Conservation (phyloP, 2,797 vertebrate species). For the Crenichthys baileyi region DNA sequence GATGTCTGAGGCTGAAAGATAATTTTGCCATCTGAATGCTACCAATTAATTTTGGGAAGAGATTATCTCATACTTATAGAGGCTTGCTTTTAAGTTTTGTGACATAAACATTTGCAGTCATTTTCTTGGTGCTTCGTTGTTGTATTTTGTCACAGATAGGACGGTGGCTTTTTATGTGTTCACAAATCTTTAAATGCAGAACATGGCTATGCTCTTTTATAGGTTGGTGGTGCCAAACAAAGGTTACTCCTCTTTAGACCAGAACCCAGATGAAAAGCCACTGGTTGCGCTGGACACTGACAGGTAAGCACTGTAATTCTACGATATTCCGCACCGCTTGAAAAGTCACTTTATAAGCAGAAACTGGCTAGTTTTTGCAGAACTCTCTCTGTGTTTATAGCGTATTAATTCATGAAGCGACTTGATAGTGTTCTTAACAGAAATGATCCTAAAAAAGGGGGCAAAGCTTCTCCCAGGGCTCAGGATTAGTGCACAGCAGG, state of each 20-base stretch:
- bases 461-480: constrained; percentile 58
- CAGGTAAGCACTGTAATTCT: constrained; percentile 81
- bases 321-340: neutral
- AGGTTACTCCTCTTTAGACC: constrained; percentile 97
- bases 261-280: constrained; percentile 98
- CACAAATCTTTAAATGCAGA: neutral
- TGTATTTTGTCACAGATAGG: neutral
- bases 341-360: neutral
- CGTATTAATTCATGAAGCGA: constrained; percentile 54
- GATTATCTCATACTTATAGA: neutral
- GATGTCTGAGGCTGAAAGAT: constrained; percentile 48
- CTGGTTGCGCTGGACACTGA: constrained; percentile 97
- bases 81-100: neutral
- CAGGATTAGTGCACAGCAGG: constrained; percentile 67
- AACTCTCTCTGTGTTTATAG: constrained; percentile 17
- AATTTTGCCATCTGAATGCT: constrained; percentile 47
- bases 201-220: constrained; percentile 24
- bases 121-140: neutral
- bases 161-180: neutral
- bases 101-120: neutral
- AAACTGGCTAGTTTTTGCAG: constrained; percentile 16
- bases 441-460: constrained; percentile 56
- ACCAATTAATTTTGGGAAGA: constrained; percentile 51
- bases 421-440: constrained; percentile 60
- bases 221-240: constrained; percentile 98